Percentiles rank a stretch among this genome's conserved stretches.
phyloP scores from a whole-genome alignment of 2,113 vertebrate genomes.

The Colius striatus region DNA sequence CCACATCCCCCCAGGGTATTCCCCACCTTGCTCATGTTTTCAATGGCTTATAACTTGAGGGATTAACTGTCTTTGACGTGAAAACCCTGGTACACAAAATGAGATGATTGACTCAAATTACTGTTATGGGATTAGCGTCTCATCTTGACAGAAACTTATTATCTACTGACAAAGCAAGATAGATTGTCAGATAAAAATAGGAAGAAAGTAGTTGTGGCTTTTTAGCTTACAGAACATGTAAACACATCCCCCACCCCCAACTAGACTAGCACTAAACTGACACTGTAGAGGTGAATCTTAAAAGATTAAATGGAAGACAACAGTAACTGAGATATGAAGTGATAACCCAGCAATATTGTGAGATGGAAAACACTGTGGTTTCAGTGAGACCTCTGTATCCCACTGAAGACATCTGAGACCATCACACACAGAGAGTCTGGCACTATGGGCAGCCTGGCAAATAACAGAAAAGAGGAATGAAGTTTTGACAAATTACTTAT shows the following conservation, averaged over 20 bases:
- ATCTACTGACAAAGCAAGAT: neutral
- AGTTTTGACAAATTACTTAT: neutral
- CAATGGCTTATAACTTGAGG: neutral
- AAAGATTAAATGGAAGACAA: neutral
- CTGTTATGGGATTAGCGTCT: neutral
- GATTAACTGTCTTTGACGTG: neutral
- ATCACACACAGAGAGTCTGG: neutral
- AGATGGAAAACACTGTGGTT: neutral
- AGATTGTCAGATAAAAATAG: neutral
- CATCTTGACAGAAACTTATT: neutral
- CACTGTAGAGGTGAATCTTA: neutral
- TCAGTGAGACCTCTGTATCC: neutral
- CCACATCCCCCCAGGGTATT: neutral
- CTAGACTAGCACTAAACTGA: neutral
- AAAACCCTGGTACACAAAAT: neutral
- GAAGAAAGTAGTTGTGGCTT: neutral
- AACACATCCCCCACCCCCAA: neutral
- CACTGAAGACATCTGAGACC: fast-evolving
- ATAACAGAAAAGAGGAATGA: neutral
- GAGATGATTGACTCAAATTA: neutral
- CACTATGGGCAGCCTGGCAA: neutral
- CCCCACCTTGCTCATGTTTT: neutral
- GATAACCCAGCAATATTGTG: neutral
- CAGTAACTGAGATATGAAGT: neutral
- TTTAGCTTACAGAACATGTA: neutral